Evolutionary conservation across 2,113 vertebrate genomes (phyloP).

Genomic region (Callipepla californica): DNA sequence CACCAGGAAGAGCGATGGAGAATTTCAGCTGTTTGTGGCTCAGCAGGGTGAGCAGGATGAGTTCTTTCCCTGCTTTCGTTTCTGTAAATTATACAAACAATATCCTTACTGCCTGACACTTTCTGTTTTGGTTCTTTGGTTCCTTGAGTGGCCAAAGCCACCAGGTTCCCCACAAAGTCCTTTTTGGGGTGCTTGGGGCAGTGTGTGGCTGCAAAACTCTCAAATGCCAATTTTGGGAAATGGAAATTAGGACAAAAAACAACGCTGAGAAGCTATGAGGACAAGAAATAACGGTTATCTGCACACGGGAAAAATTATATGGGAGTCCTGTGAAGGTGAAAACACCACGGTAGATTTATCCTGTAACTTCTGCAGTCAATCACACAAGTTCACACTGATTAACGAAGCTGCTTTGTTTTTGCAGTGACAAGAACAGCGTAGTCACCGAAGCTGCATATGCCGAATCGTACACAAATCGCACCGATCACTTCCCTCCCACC

Average conservation of each 20-base stretch:
- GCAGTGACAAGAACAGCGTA: background rate
- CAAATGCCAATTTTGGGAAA: background rate
- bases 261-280: background rate
- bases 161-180: background rate
- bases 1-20: background rate
- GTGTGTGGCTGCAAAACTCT: background rate
- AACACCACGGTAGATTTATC: background rate
- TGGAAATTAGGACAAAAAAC: background rate
- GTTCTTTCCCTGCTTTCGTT: background rate
- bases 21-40: background rate
- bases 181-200: accelerated
- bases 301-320: background rate
- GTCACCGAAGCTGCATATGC: accelerated
- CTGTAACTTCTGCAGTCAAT: background rate
- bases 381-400: accelerated
- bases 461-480: accelerated
- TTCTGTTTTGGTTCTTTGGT: background rate
- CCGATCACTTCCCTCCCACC: accelerated
- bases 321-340: background rate
- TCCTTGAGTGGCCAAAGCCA: background rate
- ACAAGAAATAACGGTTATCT: background rate
- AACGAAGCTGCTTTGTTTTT: background rate
- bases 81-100: background rate
- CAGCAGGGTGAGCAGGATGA: background rate
- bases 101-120: background rate